Evolutionary conservation across 2,888 invertebrate genomes (phyloP), one percentile per base, ranked within the genome.

Genomic region (Tenthredo distinguenda): DNA sequence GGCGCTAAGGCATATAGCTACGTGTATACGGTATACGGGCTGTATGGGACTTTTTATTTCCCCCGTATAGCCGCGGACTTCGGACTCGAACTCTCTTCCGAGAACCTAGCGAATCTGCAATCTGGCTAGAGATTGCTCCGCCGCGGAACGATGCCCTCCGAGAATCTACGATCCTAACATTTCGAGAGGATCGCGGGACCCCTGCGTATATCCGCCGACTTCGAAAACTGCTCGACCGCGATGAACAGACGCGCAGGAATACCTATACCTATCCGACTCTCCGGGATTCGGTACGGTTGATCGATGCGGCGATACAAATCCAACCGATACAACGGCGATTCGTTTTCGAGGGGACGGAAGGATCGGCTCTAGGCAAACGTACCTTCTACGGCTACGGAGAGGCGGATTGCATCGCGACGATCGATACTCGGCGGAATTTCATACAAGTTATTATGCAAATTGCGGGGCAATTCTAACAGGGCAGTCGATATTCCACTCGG

Each of bases 101-200:
- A 65, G 81, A 81, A 62, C 10, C 58, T 81, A 81, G 62, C 81
- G 62, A 81, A 62, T 77, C 77, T 77, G 55, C 31, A 77, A 55
- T 47, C 77, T 77, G 50, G 77, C 47, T 77, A 77, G 77, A 47
- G 47, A 77, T 77, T 47, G 50, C 47, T 55, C 18, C 6, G 50
- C 18, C 50, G 47, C 15, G 7, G 21, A 10, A 26, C 62, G 31
- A 77, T 18, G 26, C 26, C n/a, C 47, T 15, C 47, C 6, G 18
- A 68, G 77, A 50, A 77, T 50, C 77, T 77, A 34, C 77, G 77
- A 77, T 34, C 55, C 55, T 0, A 76, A 76, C 50, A 62, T 62
- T 62, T 62, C 62, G 62, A 62, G 3, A 12, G 43, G 43, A 76
- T 31, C 21, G 0, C 1, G 40, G 50, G 10, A 7, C 15, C 21